Conservation (phyloP, 2,113 vertebrate species). For the Pterocles burchelli region DNA sequence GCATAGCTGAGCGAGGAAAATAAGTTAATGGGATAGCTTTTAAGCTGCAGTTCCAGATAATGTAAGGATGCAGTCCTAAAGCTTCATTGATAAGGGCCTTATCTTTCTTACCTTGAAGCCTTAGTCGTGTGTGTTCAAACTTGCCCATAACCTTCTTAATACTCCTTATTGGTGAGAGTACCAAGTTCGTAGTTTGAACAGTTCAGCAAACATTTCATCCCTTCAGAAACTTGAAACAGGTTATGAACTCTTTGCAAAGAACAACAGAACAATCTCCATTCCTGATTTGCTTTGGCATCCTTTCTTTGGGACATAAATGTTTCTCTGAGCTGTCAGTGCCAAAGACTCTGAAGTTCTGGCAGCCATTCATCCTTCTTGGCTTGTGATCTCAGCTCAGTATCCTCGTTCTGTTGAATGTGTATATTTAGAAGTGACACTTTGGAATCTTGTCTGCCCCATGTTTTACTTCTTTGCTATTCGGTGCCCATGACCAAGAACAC, state of each 20-base stretch:
- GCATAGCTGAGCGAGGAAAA: background rate
- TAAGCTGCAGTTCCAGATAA: background rate
- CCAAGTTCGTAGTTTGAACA: background rate
- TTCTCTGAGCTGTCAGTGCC: background rate
- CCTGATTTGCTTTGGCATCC: conserved; percentile 15
- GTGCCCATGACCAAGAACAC: background rate
- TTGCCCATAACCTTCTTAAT: background rate
- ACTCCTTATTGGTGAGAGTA: background rate
- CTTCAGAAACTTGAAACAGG: background rate
- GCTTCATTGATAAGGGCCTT: background rate
- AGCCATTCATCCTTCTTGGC: background rate
- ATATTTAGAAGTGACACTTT: background rate
- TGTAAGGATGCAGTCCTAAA: background rate
- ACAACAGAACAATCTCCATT: background rate
- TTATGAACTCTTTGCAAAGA: background rate
- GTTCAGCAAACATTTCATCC: background rate
- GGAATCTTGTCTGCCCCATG: background rate
- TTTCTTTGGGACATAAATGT: background rate
- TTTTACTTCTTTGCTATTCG: background rate
- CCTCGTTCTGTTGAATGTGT: background rate
- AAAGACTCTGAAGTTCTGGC: conserved; percentile 10
- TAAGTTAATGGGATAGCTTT: background rate
- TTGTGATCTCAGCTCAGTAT: background rate
- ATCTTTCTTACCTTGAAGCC: background rate
- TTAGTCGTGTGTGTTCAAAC: background rate